These are phyloP conservation scores for Chaetophractus vellerosus DNA, from an alignment of 2,797 vertebrate species.

Conservation along the genomic window DNA sequence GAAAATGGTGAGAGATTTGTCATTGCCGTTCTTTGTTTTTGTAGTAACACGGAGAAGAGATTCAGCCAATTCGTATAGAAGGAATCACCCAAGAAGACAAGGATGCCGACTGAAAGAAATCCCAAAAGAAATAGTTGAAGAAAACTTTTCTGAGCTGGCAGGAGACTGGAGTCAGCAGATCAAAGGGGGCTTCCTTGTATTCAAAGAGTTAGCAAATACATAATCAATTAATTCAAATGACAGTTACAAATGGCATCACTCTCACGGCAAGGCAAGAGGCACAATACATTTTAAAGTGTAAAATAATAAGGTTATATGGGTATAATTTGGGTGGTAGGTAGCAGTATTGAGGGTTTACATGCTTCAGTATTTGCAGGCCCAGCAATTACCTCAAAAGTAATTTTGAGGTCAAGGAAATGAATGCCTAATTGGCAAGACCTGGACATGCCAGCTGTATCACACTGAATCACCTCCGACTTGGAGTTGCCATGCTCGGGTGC, in stretches of 20 bases:
- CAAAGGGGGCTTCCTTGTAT: neutral
- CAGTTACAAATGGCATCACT: neutral
- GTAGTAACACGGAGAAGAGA: accelerated
- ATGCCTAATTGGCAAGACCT: no score
- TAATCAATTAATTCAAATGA: neutral
- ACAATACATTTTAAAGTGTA: no score
- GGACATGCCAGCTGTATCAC: neutral
- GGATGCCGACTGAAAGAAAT: neutral
- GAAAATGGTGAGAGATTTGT: neutral
- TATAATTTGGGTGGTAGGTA: no score
- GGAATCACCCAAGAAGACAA: neutral
- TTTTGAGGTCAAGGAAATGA: no score
- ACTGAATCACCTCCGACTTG: neutral
- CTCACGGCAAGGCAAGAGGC: neutral
- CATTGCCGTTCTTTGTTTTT: no score
- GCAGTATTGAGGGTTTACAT: no score
- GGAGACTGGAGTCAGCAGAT: neutral
- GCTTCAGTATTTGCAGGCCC: no score
- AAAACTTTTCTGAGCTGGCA: neutral
- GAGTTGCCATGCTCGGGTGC: neutral
- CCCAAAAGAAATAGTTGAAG: neutral
- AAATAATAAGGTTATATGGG: no score
- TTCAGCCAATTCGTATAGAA: accelerated
- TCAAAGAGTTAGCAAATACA: neutral
- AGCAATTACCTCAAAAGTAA: neutral